A percentile compares a stretch with the other conserved stretches of the same genome.
These are phyloP conservation scores for Ictidomys tridecemlineatus DNA, from an alignment of 2,113 vertebrate species.

Conservation along the genomic window DNA sequence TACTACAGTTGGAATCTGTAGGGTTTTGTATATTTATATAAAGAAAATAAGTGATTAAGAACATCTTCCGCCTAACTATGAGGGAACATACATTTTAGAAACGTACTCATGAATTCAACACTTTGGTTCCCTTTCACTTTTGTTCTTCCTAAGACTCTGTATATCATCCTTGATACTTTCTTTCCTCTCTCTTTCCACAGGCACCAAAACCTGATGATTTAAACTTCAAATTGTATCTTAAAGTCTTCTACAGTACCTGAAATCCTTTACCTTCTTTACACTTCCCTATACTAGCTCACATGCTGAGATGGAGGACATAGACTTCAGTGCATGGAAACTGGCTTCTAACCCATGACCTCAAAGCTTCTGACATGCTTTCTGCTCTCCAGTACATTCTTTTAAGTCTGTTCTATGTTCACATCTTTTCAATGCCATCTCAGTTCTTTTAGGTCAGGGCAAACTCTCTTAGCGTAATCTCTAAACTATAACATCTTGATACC, in stretches of 20 bases:
- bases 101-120: neutral
- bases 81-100: neutral
- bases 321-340: neutral
- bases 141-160: neutral
- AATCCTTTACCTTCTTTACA: neutral
- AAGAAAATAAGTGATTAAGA: constrained; percentile 7
- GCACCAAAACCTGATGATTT: neutral
- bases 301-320: neutral
- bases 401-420: neutral
- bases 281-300: neutral
- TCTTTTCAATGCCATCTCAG: neutral
- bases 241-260: neutral
- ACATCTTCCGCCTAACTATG: neutral
- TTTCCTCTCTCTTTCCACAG: neutral
- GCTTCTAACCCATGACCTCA: neutral
- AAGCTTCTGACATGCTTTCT: neutral
- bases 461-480: neutral
- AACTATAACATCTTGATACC: neutral
- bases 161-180: neutral
- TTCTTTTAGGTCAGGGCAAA: constrained; percentile 6
- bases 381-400: neutral
- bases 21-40: neutral
- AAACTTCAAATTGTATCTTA: neutral
- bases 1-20: neutral
- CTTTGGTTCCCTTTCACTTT: neutral